Evolutionary conservation across 2,797 vertebrate genomes (phyloP), one percentile per base, ranked within the genome.

Genomic region (Pseudocheirus occidentalis): DNA sequence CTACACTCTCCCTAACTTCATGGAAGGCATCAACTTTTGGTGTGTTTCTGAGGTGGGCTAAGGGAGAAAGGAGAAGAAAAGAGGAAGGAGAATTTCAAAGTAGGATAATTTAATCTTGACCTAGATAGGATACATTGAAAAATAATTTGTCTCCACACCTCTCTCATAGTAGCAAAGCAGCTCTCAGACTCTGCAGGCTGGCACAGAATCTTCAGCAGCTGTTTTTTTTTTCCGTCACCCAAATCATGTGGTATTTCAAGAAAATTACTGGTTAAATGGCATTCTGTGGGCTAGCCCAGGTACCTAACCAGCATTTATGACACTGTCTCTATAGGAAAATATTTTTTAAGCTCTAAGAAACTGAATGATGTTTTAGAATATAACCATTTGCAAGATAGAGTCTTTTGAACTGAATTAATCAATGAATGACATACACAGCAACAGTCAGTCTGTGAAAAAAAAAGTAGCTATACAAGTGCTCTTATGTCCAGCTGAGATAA

Each of bases 381-480:
- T 89, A 91, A 93, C 53, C 91, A 96, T 97, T 95, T 90, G 92
- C 52, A 95, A 94, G 94, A 94, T 91, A 93, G 91, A 95, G 62
- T 62, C 92, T 55, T 50, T 91, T 95, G 46, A 94, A 29, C 92
- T 90, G 18, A 95, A 94, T 73, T 73, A 73, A 73, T 62, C 59
- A 62, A 62, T 21, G 5, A 73, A 40, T 73, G 52, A 55, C 92
- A 87, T 31, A 55, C 6, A 93, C 59, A 93, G n/a, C 59, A 56
- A 66, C 14, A 62, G 58, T 34, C 31, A 90, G 29, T 27, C 7
- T 50, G 29, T 28, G 40, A 56, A 56, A 54, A 92, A 90, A 66
- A 81, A 57, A 94, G 50, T 31, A 9, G 5, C 62, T 58, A 66
- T 54, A 62, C 1, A 46, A 93, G 50, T 66, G 81, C 94, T 96